Evolutionary conservation across 2,797 vertebrate species (phyloP), one percentile per base, ranked within the genome.

Genomic region (Poliocrania exsul): DNA sequence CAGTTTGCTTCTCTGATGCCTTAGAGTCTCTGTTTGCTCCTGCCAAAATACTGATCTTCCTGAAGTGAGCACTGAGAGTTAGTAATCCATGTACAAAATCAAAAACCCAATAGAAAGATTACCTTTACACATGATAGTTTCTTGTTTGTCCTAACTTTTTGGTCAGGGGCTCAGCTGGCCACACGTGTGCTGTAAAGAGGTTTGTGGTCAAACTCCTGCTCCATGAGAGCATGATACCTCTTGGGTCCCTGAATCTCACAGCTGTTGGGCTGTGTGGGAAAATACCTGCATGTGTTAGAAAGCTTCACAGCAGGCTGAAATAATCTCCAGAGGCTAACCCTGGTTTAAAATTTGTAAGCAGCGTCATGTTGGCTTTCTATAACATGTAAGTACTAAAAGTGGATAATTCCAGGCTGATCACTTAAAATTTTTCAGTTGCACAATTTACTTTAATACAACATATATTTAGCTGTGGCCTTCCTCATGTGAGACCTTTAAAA

Each of bases 1-100:
- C 23, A 51, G 33, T 13, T 19, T 49, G 33, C 35, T 66, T 62
- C 60, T 54, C 7, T 13, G 81, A 70, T 5, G 6, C 37, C 47
- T 50, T 7, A 5, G 7, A 0, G 0, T 35, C 24, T 47, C 44
- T 57, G 3, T 38, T 56, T 16, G 38, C 19, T n/a, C 56, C 21
- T 28, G 50, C 12, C 28, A 77, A 82, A 44, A 35, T 8, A 31
- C 11, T 35, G 44, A 53, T 57, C 44, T 54, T 79, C 60, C 33
- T 25, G 25, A 61, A 40, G 29, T 4, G 12, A 75, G 6, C 21
- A 4, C 42, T 35, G 77, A 44, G 15, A 46, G 81, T 61, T 20
- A 57, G 19, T 8, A 72, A 35, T 19, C 9, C 10, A 4, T 0
- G 1, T 14, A 46, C 29, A 44, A 84, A 69, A 7, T 5, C 40